phyloP scores from a whole-genome alignment of 2,113 vertebrate species.

The Rousettus leschenaultii region DNA sequence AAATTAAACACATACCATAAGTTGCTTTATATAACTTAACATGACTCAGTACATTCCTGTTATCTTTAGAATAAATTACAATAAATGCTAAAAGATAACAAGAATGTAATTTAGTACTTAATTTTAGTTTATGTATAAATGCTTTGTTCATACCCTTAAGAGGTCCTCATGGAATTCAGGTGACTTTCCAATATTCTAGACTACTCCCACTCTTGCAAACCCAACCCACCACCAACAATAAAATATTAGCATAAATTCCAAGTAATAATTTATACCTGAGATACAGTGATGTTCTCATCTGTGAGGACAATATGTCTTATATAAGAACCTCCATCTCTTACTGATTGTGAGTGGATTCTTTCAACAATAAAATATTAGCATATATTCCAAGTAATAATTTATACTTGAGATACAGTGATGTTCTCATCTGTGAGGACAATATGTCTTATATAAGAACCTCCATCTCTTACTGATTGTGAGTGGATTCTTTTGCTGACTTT shows the following conservation, averaged over 20 bases:
- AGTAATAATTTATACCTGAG: neutral
- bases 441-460: neutral
- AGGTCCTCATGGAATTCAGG: neutral
- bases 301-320: neutral
- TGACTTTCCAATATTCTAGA: neutral
- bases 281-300: neutral
- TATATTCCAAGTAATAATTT: neutral
- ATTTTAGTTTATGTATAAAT: constrained; percentile 3
- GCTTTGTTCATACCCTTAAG: neutral
- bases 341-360: neutral
- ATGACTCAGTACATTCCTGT: neutral
- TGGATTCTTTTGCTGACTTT: constrained; percentile 12
- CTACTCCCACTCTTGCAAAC: neutral
- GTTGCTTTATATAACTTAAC: constrained; percentile 3
- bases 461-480: neutral
- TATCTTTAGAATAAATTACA: neutral
- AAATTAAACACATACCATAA: neutral
- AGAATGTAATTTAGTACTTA: neutral
- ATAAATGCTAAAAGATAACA: constrained; percentile 12
- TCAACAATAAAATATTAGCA: neutral
- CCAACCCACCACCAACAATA: neutral
- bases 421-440: neutral
- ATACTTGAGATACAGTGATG: neutral
- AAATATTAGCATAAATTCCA: neutral
- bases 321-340: neutral